phyloP scores from a whole-genome alignment of 2,888 invertebrate genomes.

The Callyntrura sp. region DNA sequence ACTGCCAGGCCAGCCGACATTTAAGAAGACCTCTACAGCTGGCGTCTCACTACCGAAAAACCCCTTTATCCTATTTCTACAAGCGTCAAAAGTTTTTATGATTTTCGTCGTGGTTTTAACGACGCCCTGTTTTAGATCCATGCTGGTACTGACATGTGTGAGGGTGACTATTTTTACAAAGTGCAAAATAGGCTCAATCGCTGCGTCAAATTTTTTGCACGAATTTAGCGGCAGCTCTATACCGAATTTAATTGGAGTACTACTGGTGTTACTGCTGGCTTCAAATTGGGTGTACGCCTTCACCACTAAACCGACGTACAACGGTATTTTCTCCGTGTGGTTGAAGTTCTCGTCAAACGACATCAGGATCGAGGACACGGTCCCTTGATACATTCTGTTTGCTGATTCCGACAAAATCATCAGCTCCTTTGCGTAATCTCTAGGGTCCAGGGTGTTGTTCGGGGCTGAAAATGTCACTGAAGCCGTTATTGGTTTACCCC shows the following conservation, averaged over 20 bases:
- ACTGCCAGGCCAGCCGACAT: background rate
- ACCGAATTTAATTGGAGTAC: background rate
- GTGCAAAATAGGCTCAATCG: background rate
- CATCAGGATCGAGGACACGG: background rate
- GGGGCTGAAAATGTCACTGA: background rate
- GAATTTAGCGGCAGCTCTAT: background rate
- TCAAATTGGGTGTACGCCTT: background rate
- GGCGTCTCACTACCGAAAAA: background rate
- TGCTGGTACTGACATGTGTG: background rate
- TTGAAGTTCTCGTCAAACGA: background rate
- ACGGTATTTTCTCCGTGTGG: background rate
- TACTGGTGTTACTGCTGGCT: background rate
- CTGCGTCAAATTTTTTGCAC: background rate
- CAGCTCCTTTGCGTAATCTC: background rate
- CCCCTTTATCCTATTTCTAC: background rate
- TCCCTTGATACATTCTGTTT: background rate
- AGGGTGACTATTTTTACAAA: background rate
- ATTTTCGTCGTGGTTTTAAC: background rate
- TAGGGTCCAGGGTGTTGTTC: background rate
- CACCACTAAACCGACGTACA: background rate
- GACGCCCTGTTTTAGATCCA: background rate
- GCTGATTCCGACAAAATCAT: background rate
- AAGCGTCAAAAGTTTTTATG: background rate
- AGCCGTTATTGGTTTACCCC: background rate
- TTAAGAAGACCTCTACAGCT: background rate